Conservation (phyloP, 2,888 invertebrate species). For the Drosophila incognita region DNA sequence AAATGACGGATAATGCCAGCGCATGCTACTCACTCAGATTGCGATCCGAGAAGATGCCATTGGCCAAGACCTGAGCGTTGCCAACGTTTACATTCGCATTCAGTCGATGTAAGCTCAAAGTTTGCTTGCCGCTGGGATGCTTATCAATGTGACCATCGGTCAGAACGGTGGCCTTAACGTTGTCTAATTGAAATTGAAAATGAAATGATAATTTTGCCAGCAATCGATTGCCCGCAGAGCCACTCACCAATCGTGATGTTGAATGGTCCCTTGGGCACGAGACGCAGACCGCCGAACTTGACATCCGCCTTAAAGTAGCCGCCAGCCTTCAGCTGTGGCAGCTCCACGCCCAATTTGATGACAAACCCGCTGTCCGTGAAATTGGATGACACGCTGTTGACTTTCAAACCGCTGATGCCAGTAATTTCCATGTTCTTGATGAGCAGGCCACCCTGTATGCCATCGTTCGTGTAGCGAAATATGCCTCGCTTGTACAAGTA, state of each 20-base stretch:
- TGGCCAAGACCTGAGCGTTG: constrained; percentile 77
- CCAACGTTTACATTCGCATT: constrained; percentile 82
- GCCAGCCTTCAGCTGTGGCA: constrained; percentile 86
- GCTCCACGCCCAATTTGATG: constrained; percentile 87
- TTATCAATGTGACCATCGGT: constrained; percentile 80
- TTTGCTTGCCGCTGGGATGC: constrained; percentile 66
- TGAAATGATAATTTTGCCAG: background rate
- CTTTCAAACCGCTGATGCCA: constrained; percentile 86
- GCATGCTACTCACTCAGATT: constrained; percentile 78
- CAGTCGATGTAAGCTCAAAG: constrained; percentile 77
- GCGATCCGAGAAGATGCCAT: constrained; percentile 83
- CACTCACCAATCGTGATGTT: constrained; percentile 87
- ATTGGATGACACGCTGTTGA: constrained; percentile 86
- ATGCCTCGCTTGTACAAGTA: constrained; percentile 83
- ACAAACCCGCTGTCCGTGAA: constrained; percentile 87
- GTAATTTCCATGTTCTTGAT: constrained; percentile 85
- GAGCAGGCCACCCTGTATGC: constrained; percentile 81
- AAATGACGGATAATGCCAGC: rapidly evolving
- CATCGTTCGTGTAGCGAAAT: constrained; percentile 83
- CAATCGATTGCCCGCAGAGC: background rate
- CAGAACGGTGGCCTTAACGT: constrained; percentile 76
- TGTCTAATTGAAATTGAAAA: constrained; percentile 58
- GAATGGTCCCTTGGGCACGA: constrained; percentile 88
- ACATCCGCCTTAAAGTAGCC: constrained; percentile 89
- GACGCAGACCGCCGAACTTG: constrained; percentile 87